Evolutionary conservation across 92 coral and sea anemone genomes (phyloP), one percentile per base, ranked within the genome.

Genomic region (Meandrina meandrites): DNA sequence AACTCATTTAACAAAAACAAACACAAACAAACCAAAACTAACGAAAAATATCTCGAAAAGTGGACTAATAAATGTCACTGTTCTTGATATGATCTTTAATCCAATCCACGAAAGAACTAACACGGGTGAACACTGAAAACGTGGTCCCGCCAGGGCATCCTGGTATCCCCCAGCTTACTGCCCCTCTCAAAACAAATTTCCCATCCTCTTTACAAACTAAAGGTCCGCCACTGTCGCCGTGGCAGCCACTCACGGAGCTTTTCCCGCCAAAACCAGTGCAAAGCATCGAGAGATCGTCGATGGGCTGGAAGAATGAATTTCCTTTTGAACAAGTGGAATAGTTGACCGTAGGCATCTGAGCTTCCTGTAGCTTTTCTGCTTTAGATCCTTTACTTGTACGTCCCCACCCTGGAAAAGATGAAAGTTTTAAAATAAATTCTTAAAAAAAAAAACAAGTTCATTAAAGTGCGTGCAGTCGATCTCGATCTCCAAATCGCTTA

Each of bases 151-250:
- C 94, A 0, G 85, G 85, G 47, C 98, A 94, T 64, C 86, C 64
- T 28, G 94, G 90, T 70, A 93, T 91, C 0, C 98, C 98, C 98
- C 96, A 94, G 72, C 98, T 94, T 24, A 94, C 96, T 5, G 92
- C 93, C 3, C 98, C 98, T 57, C 95, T 86, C 22, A 94, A 80
- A 48, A 94, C 92, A 93, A 89, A 94, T 45, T 79, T 89, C 21
- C 94, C 92, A 18, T 79, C 86, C 11, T 76, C 88, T 56, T n/a
- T 75, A 35, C 98, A 94, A 7, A 85, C 94, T 16, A 94, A 81
- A 11, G 98, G 98, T 3, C 98, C 96, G 1, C 98, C 98, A 57
- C 98, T 94, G 35, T 94, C 98, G 18, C 96, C 95, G 66, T 90
- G 89, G 72, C 98, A 94, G 31, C 98, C 98, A 45, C 94, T 93